Evolutionary conservation across 2,888 invertebrate genomes (phyloP), one percentile per base, ranked within the genome.

Genomic region (Anoplius nigerrimus): DNA sequence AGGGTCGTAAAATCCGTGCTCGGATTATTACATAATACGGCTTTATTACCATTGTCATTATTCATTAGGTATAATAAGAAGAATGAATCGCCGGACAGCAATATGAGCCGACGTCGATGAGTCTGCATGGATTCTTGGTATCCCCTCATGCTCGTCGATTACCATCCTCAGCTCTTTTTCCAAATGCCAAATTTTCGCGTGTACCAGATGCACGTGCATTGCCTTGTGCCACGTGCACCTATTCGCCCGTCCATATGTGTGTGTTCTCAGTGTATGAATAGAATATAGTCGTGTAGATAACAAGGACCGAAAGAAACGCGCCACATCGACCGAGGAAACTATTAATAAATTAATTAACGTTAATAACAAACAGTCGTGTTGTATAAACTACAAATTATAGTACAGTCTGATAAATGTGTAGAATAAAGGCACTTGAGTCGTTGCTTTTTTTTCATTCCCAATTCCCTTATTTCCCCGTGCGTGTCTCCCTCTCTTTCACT

Each of bases 321-420:
- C 60, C 70, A 57, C 59, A 62, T 52, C 67, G 66, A 60, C 67
- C 72, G 59, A 69, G 63, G 64, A 72, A 69, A 80, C 74, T 82
- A 79, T 76, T 69, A 82, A 83, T 84, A 81, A 86, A 84, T 85
- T 82, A 83, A 81, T 84, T 84, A 83, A 82, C 76, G 78, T 80
- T 82, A 80, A 82, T 83, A 84, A 83, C 84, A 85, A 84, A 84
- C 82, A 84, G 78, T 85, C 82, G 69, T 83, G 82, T 83, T 83
- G 82, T 83, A 84, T 80, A 86, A 86, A 83, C 84, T 87, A 86
- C 82, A 82, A 81, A 85, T 82, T 86, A 86, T 78, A 82, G 73
- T 85, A 85, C 80, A 86, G 84, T 86, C 83, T 84, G 86, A 84
- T 86, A 87, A 86, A 86, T 86, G 86, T 87, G 83, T 86, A 82